phyloP scores from a whole-genome alignment of 23 tunicate genomes.

The Botrylloides violaceus region DNA sequence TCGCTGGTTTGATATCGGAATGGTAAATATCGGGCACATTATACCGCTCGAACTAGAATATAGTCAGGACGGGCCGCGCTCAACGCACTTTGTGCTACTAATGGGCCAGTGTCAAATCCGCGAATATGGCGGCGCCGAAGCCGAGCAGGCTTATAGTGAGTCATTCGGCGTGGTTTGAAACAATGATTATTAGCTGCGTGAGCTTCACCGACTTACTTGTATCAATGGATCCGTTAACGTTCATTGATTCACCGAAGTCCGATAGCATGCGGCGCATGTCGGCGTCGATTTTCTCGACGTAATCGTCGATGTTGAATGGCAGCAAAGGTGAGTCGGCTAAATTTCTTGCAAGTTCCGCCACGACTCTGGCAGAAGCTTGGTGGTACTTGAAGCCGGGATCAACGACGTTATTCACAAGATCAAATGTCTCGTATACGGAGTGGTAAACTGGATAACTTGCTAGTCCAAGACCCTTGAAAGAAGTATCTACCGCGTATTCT shows the following conservation, averaged over 20 bases:
- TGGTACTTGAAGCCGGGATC: constrained; percentile 58
- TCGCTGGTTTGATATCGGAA: too few species aligned
- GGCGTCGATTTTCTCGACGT: constrained; percentile 20
- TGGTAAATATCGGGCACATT: too few species aligned
- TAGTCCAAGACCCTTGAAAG: constrained; percentile 36
- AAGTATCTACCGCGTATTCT: neutral
- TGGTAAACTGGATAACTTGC: constrained; percentile 61
- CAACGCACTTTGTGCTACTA: too few species aligned
- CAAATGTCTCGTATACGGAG: constrained; percentile 72
- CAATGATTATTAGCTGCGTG: too few species aligned
- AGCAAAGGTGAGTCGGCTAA: constrained; percentile 49
- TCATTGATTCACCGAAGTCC: constrained; percentile 9
- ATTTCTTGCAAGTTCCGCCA: constrained; percentile 41
- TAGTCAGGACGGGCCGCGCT: too few species aligned
- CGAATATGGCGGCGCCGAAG: too few species aligned
- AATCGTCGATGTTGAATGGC: constrained; percentile 38
- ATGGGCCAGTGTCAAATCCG: too few species aligned
- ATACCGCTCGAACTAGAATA: too few species aligned
- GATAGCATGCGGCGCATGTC: constrained; percentile 13
- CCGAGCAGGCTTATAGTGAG: too few species aligned
- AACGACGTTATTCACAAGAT: constrained; percentile 30
- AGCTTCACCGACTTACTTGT: constrained; percentile 19
- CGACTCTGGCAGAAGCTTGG: constrained; percentile 40
- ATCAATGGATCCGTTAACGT: constrained; percentile 29
- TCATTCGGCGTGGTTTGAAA: too few species aligned